These are phyloP conservation scores for Campylomormyrus tamandua DNA, from an alignment of 2,113 vertebrate species.

Conservation along the genomic window DNA sequence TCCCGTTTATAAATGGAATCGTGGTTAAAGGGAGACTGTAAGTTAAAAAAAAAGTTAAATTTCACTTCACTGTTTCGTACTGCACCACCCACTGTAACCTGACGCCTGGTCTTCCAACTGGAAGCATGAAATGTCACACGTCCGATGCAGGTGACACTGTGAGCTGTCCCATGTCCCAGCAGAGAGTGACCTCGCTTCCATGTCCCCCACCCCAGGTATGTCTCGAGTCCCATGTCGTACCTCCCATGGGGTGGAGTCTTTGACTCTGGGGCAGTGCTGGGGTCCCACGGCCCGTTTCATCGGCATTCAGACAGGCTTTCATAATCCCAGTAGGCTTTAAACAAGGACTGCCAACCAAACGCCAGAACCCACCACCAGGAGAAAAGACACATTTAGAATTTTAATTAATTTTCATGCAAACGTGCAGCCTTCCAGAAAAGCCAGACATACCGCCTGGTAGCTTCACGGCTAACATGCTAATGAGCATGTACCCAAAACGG, in stretches of 20 bases:
- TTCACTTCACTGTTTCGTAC: not conserved
- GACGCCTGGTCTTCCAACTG: not conserved
- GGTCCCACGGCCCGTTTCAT: not conserved
- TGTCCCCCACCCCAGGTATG: not conserved
- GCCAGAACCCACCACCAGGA: not conserved
- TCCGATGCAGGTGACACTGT: not conserved
- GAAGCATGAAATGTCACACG: not conserved
- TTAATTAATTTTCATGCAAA: constrained; percentile 1
- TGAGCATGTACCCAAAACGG: not conserved
- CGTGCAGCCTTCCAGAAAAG: not conserved
- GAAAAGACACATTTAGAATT: constrained; percentile 1
- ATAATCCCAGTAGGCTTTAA: not conserved
- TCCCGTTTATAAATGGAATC: not conserved
- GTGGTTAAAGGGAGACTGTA: not conserved
- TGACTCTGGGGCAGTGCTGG: not conserved
- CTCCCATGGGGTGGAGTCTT: not conserved
- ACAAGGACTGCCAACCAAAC: not conserved
- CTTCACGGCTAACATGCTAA: not conserved
- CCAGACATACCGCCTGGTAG: not conserved
- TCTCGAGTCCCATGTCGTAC: not conserved
- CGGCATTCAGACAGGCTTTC: not conserved
- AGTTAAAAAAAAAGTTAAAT: too few species aligned
- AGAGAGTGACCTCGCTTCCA: not conserved
- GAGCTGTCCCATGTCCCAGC: not conserved
- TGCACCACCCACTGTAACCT: not conserved